phyloP scores from a whole-genome alignment of 2,888 invertebrate species.

The Volucella inanis region DNA sequence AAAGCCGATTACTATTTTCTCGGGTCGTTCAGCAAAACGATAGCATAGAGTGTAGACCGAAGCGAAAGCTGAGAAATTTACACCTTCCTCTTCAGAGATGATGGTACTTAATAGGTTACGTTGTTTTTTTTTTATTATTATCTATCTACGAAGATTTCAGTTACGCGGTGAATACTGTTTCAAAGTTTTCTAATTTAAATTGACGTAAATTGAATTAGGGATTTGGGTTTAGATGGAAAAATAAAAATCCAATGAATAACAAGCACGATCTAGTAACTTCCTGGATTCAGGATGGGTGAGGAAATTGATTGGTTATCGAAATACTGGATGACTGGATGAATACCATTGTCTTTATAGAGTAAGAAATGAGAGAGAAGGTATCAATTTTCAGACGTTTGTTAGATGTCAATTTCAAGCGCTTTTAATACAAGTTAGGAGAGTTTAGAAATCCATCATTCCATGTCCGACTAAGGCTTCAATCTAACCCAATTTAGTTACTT shows the following conservation, averaged over 20 bases:
- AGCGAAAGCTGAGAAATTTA: conserved; percentile 6
- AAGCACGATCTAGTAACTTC: not conserved
- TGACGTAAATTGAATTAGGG: conserved; percentile 57
- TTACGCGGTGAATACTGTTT: not conserved
- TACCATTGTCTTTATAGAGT: too few species aligned
- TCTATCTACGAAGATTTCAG: conserved; percentile 6
- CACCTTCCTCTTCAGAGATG: conserved; percentile 43
- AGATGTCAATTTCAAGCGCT: too few species aligned
- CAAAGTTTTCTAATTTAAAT: conserved; percentile 54
- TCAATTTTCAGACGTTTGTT: too few species aligned
- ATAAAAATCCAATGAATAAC: conserved; percentile 31
- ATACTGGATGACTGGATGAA: not conserved
- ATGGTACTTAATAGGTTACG: not conserved
- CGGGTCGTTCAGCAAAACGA: conserved; percentile 41
- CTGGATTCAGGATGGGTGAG: not conserved
- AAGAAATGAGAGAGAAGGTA: too few species aligned
- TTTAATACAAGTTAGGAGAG: too few species aligned
- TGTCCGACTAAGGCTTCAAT: too few species aligned
- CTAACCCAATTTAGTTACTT: too few species aligned
- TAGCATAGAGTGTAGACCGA: not conserved
- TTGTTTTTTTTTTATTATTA: not conserved
- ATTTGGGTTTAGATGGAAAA: conserved; percentile 38
- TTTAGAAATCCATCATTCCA: too few species aligned
- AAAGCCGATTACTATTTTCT: conserved; percentile 61
- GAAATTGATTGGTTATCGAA: conserved; percentile 23